phyloP scores from a whole-genome alignment of 2,888 invertebrate species.

The Toxonevra muliebris region DNA sequence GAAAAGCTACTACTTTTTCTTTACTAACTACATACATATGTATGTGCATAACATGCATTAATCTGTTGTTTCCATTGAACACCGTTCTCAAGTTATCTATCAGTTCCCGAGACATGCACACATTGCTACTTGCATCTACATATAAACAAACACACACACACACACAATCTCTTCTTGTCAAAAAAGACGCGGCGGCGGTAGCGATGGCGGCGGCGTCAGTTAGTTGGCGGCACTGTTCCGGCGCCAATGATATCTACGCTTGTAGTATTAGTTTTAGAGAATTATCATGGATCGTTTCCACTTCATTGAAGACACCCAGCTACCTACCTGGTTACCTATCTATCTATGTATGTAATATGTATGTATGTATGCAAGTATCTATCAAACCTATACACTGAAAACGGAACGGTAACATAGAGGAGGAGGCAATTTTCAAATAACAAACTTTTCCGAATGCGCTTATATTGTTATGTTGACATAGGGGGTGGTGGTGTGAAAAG shows the following conservation, averaged over 20 bases:
- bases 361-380: background rate
- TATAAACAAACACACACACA: conserved; percentile 16
- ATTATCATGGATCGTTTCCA: conserved; percentile 59
- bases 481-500: conserved; percentile 24
- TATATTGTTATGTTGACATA: conserved; percentile 14
- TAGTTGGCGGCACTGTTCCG: conserved; percentile 58
- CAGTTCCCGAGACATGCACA: background rate
- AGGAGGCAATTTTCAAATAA: background rate
- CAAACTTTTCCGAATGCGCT: conserved; percentile 12
- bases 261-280: conserved; percentile 53
- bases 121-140: conserved; percentile 7
- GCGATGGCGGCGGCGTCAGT: too few species aligned
- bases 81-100: conserved; percentile 1
- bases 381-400: background rate
- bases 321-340: background rate
- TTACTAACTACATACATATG: background rate
- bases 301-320: conserved; percentile 44
- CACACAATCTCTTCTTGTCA: conserved; percentile 49
- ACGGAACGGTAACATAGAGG: background rate
- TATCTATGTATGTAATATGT: background rate
- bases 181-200: conserved; percentile 54
- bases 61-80: conserved; percentile 21
- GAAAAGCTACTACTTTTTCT: too few species aligned
- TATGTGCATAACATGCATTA: conserved; percentile 11
- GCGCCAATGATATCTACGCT: conserved; percentile 59